A percentile compares a stretch with the other conserved stretches of the same genome.
Conservation (phyloP, 2,888 invertebrate genomes). For the Calameuta pallipes region DNA sequence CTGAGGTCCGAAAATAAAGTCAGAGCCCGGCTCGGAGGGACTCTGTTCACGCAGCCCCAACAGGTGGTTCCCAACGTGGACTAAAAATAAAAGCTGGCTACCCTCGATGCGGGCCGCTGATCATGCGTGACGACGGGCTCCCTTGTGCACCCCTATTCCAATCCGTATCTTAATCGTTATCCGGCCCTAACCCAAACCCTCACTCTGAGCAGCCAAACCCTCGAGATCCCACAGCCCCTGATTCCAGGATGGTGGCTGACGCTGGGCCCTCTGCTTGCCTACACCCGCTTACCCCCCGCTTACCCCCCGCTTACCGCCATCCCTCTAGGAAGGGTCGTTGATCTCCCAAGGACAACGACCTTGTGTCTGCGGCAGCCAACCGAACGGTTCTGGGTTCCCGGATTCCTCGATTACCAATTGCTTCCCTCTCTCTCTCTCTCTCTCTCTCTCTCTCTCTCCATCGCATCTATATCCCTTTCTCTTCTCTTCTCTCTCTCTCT, state of each 20-base stretch:
- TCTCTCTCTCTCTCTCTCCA: slow-evolving; percentile 3
- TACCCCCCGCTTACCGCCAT: slow-evolving; percentile 30
- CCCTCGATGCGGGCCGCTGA: not conserved
- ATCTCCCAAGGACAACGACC: slow-evolving; percentile 67
- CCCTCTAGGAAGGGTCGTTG: slow-evolving; percentile 64
- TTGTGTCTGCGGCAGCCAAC: slow-evolving; percentile 61
- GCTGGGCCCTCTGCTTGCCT: too few relatives aligned
- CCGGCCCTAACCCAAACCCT: too few relatives aligned
- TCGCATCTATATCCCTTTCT: not conserved
- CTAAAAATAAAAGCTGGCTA: slow-evolving; percentile 27
- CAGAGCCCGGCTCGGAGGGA: slow-evolving; percentile 6
- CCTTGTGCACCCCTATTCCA: not conserved
- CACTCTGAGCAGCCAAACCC: too few relatives aligned
- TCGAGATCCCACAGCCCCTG: too few relatives aligned
- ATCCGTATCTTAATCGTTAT: slow-evolving; percentile 1
- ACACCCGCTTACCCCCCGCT: too few relatives aligned
- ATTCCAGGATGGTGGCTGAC: too few relatives aligned
- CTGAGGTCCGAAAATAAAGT: slow-evolving; percentile 34
- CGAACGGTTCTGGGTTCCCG: slow-evolving; percentile 61
- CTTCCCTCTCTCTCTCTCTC: slow-evolving; percentile 8
- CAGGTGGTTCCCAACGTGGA: slow-evolving; percentile 36
- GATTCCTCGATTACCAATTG: slow-evolving; percentile 63
- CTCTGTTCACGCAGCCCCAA: slow-evolving; percentile 25
- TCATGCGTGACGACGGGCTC: not conserved
- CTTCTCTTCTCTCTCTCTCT: not conserved